phyloP scores from a whole-genome alignment of 2,797 vertebrate species.

The Mastacembelus armatus region DNA sequence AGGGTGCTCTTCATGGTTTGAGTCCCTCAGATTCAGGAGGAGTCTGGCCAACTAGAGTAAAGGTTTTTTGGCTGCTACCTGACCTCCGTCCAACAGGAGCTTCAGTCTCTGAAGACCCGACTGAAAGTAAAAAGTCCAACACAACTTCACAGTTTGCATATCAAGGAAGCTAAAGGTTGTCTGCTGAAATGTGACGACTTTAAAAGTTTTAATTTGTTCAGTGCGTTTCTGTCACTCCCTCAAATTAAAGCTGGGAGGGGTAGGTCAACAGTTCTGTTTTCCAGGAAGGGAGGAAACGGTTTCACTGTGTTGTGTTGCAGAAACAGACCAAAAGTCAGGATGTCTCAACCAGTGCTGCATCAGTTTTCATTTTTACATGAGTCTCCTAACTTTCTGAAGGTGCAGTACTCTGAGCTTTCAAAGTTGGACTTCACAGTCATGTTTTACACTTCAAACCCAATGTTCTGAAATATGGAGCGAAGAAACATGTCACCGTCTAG shows the following conservation, averaged over 20 bases:
- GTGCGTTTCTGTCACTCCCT: no score
- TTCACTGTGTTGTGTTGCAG: no score
- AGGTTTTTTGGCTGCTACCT: neutral
- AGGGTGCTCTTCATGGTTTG: neutral
- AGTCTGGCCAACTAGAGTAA: no score
- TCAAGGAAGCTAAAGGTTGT: no score
- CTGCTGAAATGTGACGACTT: neutral
- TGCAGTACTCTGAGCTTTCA: neutral
- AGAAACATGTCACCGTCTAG: neutral
- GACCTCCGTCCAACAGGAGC: neutral
- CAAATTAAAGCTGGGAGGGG: no score
- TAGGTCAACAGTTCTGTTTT: no score
- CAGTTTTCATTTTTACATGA: neutral
- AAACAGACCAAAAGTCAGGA: neutral
- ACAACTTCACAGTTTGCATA: no score
- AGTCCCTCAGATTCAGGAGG: no score
- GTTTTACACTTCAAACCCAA: constrained; percentile 9
- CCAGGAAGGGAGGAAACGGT: no score
- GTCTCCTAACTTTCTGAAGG: constrained; percentile 7
- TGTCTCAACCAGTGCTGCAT: neutral
- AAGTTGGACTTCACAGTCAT: neutral
- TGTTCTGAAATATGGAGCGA: neutral
- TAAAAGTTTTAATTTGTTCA: neutral
- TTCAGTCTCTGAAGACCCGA: neutral
- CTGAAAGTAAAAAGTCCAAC: no score